Evolutionary conservation across 2,888 invertebrate genomes (phyloP).

Genomic region (Eupithecia inturbata): DNA sequence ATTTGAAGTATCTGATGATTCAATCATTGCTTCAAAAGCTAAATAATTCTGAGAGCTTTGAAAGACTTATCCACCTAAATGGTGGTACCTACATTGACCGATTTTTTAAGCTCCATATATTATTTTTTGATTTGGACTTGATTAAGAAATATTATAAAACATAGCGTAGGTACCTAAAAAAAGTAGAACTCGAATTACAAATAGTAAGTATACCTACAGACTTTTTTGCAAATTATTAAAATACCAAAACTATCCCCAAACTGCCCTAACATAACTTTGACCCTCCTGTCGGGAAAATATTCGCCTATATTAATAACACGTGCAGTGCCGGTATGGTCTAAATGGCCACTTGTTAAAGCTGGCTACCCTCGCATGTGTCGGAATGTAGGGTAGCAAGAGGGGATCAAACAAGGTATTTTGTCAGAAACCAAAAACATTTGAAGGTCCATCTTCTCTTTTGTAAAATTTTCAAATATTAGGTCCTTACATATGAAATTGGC

Average conservation of each 20-base stretch:
- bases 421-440: not conserved
- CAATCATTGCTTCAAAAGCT: not conserved
- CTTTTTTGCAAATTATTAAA: constrained; percentile 10
- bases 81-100: no score
- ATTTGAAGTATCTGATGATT: no score
- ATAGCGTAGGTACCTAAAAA: no score
- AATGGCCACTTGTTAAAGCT: constrained; percentile 61
- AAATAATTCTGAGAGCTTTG: no score
- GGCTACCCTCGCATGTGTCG: constrained; percentile 30
- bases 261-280: not conserved
- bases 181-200: not conserved
- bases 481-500: no score
- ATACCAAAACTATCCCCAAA: not conserved
- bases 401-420: not conserved
- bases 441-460: no score
- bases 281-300: constrained; percentile 19
- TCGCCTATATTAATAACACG: constrained; percentile 26
- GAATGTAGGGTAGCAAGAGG: not conserved
- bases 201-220: not conserved
- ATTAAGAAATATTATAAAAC: no score
- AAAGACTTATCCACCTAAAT: no score
- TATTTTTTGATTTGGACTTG: no score
- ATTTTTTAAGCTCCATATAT: no score
- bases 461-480: no score
- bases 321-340: constrained; percentile 37